Evolutionary conservation across 2,113 vertebrate species (phyloP), one percentile per base, ranked within the genome.

Genomic region (Microtus richardsoni): DNA sequence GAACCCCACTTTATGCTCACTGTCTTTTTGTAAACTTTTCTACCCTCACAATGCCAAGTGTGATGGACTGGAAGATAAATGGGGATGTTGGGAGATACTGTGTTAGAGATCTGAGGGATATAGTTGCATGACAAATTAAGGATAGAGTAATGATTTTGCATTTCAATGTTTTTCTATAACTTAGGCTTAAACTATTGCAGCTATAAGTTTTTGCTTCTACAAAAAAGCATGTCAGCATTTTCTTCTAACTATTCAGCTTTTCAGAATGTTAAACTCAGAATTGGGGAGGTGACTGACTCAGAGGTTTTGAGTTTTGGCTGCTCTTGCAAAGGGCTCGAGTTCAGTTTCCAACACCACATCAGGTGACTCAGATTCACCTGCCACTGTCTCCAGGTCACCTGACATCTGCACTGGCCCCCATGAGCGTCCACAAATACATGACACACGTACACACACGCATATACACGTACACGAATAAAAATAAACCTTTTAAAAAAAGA

Each of bases 241-340:
- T 49, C n/a, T 91, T 68, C 28, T 28, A 75, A 52, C 54, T 88
- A 93, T 87, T 80, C 47, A 44, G 66, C 60, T 47, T 96, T 77
- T n/a, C 36, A 41, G 49, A 90, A 93, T 39, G 17, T 54, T 85
- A 92, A 92, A 13, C 22, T 62, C 58, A 62, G 58, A 4, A 60
- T 11, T 62, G 80, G 80, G 60, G 24, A 30, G 8, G 12, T 30
- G 36, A 39, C 7, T 5, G 26, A 83, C 26, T 83, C 22, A 28
- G 22, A 60, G 54, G 54, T 84, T 64, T 58, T 28, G 24, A 41
- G n/a, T 3, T 1, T 28, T 62, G 22, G 60, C 54, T 62, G 80
- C 54, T 64, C 58, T 84, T 62, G 26, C 24, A 30, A 10, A 44
- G 58, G 60, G 16, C 26, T 44, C 14, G 30, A 62, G 58, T 44